A percentile compares a stretch with the other conserved stretches of the same genome.
These are phyloP conservation scores for Albula goreensis DNA, from an alignment of 2,113 vertebrate genomes.

Conservation along the genomic window DNA sequence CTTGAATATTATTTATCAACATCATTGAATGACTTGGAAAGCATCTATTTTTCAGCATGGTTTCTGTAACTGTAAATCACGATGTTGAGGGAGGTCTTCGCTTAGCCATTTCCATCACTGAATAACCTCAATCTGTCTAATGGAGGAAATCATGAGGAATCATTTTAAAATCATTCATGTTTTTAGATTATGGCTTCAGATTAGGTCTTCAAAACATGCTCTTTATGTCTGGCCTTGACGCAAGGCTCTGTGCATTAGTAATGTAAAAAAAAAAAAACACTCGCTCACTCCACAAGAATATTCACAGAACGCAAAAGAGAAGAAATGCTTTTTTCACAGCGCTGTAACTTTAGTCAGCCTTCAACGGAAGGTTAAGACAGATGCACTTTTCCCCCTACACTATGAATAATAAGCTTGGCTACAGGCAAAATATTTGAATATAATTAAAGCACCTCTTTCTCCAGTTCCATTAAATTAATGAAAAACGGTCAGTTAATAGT, in stretches of 20 bases:
- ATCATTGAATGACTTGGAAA: neutral
- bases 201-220: conserved; percentile 26
- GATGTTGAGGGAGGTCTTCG: neutral
- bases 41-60: conserved; percentile 34
- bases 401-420: no score
- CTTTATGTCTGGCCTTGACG: conserved; percentile 11
- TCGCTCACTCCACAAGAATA: neutral
- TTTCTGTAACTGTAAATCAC: neutral
- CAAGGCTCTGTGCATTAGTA: conserved; percentile 3
- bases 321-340: no score
- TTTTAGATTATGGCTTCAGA: neutral
- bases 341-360: no score
- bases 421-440: no score
- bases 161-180: neutral
- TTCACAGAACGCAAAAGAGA: neutral
- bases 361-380: no score
- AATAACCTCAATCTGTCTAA: neutral
- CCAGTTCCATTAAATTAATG: no score
- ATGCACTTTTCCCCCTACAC: no score
- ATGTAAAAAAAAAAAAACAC: neutral
- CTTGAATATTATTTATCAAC: neutral
- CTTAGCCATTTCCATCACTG: neutral
- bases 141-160: neutral
- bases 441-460: no score
- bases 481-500: no score